Conservation (phyloP, 2,113 vertebrate genomes). For the Morone saxatilis region DNA sequence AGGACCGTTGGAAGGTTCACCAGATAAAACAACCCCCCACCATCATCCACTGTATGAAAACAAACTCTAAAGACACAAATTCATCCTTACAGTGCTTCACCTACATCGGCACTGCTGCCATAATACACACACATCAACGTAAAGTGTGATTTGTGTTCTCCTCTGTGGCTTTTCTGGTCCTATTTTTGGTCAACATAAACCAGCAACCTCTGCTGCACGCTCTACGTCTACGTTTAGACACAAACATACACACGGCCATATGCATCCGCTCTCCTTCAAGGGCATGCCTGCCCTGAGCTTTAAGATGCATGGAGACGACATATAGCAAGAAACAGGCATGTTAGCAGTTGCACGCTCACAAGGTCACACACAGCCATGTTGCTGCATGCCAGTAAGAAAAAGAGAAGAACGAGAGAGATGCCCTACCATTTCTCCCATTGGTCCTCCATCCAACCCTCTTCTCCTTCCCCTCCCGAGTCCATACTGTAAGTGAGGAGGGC, state of each 20-base stretch:
- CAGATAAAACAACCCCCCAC: background rate
- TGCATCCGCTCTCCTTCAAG: conserved; percentile 64
- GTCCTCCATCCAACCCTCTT: conserved; percentile 97
- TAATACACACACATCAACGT: conserved; percentile 11
- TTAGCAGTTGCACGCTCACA: conserved; percentile 61
- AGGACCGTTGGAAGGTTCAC: conserved; percentile 36
- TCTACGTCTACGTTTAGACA: background rate
- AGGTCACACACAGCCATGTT: conserved; percentile 67
- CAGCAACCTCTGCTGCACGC: conserved; percentile 15
- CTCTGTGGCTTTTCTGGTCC: conserved; percentile 12
- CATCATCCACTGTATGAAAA: conserved; percentile 36
- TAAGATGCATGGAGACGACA: conserved; percentile 36
- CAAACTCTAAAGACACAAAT: conserved; percentile 41
- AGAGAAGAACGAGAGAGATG: conserved; percentile 22
- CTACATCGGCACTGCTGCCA: background rate
- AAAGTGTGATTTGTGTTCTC: conserved; percentile 19
- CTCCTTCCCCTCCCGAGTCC: conserved; percentile 92
- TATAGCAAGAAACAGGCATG: conserved; percentile 13
- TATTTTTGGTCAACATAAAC: conserved; percentile 38
- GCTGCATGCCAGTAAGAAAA: conserved; percentile 20
- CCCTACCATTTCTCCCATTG: conserved; percentile 99
- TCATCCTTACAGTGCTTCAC: background rate
- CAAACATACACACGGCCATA: conserved; percentile 43
- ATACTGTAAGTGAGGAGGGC: conserved; percentile 89
- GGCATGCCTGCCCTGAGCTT: conserved; percentile 50